These are phyloP conservation scores for Colistium nudipinnis DNA, from an alignment of 2,113 vertebrate species.

Conservation along the genomic window DNA sequence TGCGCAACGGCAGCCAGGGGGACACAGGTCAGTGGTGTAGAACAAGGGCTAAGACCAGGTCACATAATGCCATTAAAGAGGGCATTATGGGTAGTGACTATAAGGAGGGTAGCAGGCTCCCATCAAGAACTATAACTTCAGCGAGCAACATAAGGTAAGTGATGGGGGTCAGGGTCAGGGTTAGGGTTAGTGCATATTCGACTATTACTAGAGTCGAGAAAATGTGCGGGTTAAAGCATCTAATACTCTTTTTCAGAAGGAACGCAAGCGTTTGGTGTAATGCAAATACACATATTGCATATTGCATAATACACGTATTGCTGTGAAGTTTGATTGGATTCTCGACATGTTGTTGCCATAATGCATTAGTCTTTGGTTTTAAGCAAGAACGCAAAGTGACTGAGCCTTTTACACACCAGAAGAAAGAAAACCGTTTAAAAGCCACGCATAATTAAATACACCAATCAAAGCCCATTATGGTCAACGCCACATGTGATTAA, in stretches of 20 bases:
- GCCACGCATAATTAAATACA: constrained; percentile 61
- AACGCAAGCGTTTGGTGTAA: background rate
- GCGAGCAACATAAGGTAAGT: constrained; percentile 46
- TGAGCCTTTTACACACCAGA: constrained; percentile 9
- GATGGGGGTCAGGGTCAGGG: background rate
- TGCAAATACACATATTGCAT: too few species aligned
- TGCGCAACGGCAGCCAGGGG: constrained; percentile 75
- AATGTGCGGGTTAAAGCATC: too few species aligned
- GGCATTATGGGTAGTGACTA: constrained; percentile 43
- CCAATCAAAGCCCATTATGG: constrained; percentile 43
- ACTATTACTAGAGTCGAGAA: too few species aligned
- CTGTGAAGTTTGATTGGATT: too few species aligned
- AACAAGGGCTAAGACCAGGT: constrained; percentile 42
- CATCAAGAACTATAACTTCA: constrained; percentile 12
- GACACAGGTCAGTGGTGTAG: constrained; percentile 73
- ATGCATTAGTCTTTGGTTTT: too few species aligned
- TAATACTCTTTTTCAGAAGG: too few species aligned
- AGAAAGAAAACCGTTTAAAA: constrained; percentile 37
- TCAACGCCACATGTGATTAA: constrained; percentile 62
- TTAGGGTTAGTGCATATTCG: constrained; percentile 1
- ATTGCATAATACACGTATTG: too few species aligned
- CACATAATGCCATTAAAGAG: constrained; percentile 32
- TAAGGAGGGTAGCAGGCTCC: constrained; percentile 30
- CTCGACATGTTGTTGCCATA: too few species aligned
- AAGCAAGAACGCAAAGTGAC: constrained; percentile 11